phyloP scores from a whole-genome alignment of 2,113 vertebrate genomes.

The Halichoeres trimaculatus region DNA sequence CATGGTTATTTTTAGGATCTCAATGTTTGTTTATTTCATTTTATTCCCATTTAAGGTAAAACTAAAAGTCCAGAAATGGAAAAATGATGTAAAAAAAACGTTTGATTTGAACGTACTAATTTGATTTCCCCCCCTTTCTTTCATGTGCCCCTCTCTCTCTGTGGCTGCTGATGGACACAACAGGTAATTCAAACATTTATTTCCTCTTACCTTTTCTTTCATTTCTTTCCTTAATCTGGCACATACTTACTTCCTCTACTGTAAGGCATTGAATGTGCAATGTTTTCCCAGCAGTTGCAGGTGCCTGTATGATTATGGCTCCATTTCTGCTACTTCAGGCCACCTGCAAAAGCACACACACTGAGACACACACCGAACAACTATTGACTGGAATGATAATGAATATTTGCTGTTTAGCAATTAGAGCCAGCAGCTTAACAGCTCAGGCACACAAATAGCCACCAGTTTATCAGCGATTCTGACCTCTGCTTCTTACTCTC shows the following conservation, averaged over 20 bases:
- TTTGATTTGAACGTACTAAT: constrained; percentile 19
- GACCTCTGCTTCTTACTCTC: constrained; percentile 38
- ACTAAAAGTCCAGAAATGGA: no score
- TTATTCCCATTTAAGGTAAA: no score
- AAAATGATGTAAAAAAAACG: background rate
- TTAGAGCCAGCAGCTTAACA: constrained; percentile 26
- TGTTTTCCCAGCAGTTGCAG: constrained; percentile 11
- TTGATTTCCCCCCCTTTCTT: background rate
- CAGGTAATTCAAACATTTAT: constrained; percentile 66
- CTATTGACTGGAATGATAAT: constrained; percentile 46
- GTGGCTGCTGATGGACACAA: constrained; percentile 18
- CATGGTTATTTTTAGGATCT: no score
- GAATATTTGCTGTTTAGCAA: constrained; percentile 45
- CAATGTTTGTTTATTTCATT: no score
- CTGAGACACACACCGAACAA: constrained; percentile 4
- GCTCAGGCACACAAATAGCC: constrained; percentile 32
- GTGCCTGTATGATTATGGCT: constrained; percentile 12
- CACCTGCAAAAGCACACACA: constrained; percentile 21
- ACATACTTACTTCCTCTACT: background rate
- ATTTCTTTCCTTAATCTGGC: background rate
- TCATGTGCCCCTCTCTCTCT: constrained; percentile 15
- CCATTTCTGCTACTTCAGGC: constrained; percentile 14
- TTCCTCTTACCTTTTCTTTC: background rate
- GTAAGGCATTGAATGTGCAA: background rate
- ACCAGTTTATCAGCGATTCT: constrained; percentile 39